Percentiles rank a stretch among this genome's conserved stretches.
Evolutionary conservation across 2,113 vertebrate genomes (phyloP).

Genomic region (Rhea americana): DNA sequence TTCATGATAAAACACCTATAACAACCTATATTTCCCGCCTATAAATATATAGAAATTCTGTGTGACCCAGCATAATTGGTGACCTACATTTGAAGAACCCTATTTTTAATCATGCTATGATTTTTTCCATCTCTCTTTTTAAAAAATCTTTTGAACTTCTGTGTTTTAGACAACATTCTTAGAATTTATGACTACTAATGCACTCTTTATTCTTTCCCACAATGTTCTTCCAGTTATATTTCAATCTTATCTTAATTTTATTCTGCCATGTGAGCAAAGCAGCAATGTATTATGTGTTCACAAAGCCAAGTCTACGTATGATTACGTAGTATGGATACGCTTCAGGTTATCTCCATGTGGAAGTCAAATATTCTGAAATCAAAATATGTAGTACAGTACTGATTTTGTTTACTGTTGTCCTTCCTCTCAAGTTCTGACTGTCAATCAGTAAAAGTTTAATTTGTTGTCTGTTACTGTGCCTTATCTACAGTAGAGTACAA

Average conservation of each 20-base stretch:
- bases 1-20: neutral
- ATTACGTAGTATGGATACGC: neutral
- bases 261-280: conserved; percentile 1
- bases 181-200: neutral
- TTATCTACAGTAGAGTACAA: neutral
- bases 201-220: neutral
- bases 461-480: neutral
- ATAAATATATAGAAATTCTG: neutral
- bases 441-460: neutral
- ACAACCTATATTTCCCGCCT: neutral
- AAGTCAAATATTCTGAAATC: neutral
- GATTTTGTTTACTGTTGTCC: neutral
- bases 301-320: conserved; percentile 1
- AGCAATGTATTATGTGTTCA: neutral
- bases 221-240: neutral
- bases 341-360: neutral
- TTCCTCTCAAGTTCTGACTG: neutral
- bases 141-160: neutral
- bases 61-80: neutral
- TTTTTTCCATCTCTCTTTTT: neutral
- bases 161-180: neutral
- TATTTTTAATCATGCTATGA: neutral
- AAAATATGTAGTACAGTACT: neutral
- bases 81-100: neutral
- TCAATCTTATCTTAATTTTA: conserved; percentile 1